phyloP scores from a whole-genome alignment of 2,888 invertebrate species.

The Dasysyrphus albostriatus region DNA sequence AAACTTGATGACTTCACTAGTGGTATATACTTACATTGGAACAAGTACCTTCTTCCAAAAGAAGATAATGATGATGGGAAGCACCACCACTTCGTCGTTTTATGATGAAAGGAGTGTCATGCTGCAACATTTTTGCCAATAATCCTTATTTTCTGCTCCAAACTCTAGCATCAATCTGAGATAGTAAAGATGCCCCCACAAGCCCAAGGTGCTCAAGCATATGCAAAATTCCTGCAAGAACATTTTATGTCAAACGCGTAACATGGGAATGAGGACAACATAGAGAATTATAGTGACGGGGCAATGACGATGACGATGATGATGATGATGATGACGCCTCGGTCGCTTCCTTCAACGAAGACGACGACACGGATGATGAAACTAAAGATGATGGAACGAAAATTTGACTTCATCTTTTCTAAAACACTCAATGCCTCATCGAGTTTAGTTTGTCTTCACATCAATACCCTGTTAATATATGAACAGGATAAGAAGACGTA shows the following conservation, averaged over 20 bases:
- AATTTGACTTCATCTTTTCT: conserved; percentile 55
- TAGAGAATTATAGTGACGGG: conserved; percentile 38
- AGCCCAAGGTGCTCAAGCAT: conserved; percentile 54
- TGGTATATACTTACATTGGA: conserved; percentile 52
- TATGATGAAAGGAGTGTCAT: conserved; percentile 59
- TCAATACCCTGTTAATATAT: conserved; percentile 67
- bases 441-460: conserved; percentile 72
- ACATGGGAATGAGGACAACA: conserved; percentile 39
- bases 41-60: conserved; percentile 49
- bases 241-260: conserved; percentile 63
- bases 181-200: background rate
- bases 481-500: conserved; percentile 64
- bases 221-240: conserved; percentile 43
- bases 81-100: conserved; percentile 20
- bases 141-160: conserved; percentile 39
- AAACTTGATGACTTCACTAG: conserved; percentile 62
- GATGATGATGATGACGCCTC: conserved; percentile 6
- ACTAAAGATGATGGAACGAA: conserved; percentile 45
- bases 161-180: conserved; percentile 2
- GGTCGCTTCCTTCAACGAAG: conserved; percentile 12
- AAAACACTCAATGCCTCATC: conserved; percentile 69
- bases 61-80: conserved; percentile 68
- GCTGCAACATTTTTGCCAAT: conserved; percentile 60
- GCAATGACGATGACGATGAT: conserved; percentile 13
- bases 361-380: conserved; percentile 8